Evolutionary conservation across 2,113 vertebrate genomes (phyloP).

Genomic region (Myotis lucifugus): DNA sequence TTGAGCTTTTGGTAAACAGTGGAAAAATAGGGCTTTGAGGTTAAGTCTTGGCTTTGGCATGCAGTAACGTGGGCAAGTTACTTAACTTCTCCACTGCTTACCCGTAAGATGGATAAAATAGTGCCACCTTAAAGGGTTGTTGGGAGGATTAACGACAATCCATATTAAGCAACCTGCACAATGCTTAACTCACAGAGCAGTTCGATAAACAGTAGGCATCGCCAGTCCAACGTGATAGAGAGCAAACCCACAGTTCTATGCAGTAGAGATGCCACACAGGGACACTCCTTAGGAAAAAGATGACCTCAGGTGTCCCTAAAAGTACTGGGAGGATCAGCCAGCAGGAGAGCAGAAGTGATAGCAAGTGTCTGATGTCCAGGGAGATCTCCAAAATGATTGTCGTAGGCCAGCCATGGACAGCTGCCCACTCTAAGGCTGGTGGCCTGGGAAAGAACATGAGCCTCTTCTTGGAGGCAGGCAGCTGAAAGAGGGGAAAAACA

Average conservation of each 20-base stretch:
- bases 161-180: neutral
- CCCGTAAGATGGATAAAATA: slow-evolving; percentile 29
- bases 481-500: slow-evolving; percentile 55
- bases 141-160: neutral
- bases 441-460: slow-evolving; percentile 68
- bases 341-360: slow-evolving; percentile 43
- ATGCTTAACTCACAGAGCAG: neutral
- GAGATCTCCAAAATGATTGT: slow-evolving; percentile 67
- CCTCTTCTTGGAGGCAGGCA: slow-evolving; percentile 58
- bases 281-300: slow-evolving; percentile 18
- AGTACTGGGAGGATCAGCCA: slow-evolving; percentile 45
- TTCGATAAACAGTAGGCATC: neutral
- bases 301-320: slow-evolving; percentile 58
- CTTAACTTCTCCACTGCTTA: neutral
- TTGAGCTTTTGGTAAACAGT: slow-evolving; percentile 35
- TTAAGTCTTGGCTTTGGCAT: neutral
- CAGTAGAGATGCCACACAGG: neutral
- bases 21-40: slow-evolving; percentile 46
- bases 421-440: slow-evolving; percentile 12
- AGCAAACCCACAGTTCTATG: neutral
- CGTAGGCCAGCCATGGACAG: slow-evolving; percentile 46
- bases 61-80: neutral
- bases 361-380: slow-evolving; percentile 61
- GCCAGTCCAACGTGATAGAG: neutral
- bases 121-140: neutral